Conservation (phyloP, 2,113 vertebrate species). For the Redunca redunca region DNA sequence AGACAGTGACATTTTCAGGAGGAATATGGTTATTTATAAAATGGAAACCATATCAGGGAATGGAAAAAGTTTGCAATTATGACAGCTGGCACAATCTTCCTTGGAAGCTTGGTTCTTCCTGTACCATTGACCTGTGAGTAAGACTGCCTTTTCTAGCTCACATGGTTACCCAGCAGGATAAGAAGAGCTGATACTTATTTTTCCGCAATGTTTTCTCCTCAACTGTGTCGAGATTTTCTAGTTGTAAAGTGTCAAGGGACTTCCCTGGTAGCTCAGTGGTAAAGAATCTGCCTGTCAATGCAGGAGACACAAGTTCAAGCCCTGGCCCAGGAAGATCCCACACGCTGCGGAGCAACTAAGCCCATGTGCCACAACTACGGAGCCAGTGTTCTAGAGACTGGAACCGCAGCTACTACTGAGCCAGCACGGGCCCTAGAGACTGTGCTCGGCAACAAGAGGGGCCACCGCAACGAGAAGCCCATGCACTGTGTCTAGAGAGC, state of each 20-base stretch:
- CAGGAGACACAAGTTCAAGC: not conserved
- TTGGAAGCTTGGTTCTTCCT: fast-evolving
- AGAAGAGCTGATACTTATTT: not conserved
- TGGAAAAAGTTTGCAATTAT: not conserved
- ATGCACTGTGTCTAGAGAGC: fast-evolving
- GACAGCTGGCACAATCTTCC: not conserved
- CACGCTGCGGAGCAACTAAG: not conserved
- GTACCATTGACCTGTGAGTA: fast-evolving
- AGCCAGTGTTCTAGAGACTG: not conserved
- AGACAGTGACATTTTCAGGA: not conserved
- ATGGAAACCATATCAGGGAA: not conserved
- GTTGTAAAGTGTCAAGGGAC: not conserved
- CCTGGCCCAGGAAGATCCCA: not conserved
- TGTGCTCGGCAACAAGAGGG: not conserved
- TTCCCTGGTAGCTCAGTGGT: not conserved
- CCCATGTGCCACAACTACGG: not conserved
- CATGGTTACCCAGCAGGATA: not conserved
- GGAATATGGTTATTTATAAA: not conserved
- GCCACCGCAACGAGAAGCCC: not conserved
- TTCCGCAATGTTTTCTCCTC: not conserved
- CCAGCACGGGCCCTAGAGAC: not conserved
- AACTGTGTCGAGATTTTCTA: not conserved
- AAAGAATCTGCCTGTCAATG: not conserved
- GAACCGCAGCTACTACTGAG: not conserved
- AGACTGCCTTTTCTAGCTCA: not conserved